Base-by-base conservation (phyloP, 2,113 vertebrate species). In the Corapipo altera region DNA sequence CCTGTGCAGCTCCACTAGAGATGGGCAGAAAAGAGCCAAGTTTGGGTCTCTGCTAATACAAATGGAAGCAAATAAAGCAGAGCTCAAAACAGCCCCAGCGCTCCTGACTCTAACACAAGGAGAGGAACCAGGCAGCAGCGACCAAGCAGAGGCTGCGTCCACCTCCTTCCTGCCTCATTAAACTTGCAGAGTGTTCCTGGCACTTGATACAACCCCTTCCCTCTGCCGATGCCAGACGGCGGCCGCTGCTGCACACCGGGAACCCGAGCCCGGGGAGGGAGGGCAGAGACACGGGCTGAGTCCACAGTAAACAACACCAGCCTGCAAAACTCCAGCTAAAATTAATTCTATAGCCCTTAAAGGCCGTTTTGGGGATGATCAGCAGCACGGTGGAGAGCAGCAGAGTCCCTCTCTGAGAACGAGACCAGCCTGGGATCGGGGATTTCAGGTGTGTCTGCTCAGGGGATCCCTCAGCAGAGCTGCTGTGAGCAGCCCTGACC, bases 141-240 rank as follows among this genome's bases (percentile, higher is more conserved):
- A 14, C 58, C 3, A 6, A 65, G 84, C 70, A 5, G 7, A 66
- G 85, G 85, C 48, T 58, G 48, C 55, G 13, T 5, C 46, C n/a
- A 11, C 33, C 71, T 51, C 71, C 55, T 24, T 82, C 39, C 65
- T 76, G 82, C 71, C 75, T 97, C 97, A 98, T 98, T 96, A 98
- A 98, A 98, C 52, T 95, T 98, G 97, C 97, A 98, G 91, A 67
- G 87, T 22, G 23, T 48, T 64, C 79, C 49, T 1, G 27, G 82
- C 75, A 98, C 91, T 84, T 22, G 97, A 97, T 96, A 95, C 14
- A 0, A 21, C 11, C 59, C 48, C 49, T 48, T 43, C 48, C 55
- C 78, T 89, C 62, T 1, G 3, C 58, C 15, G 8, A 8, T 11
- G 74, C 79, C 62, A 3, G n/a, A 14, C 1, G 3, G 88, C 43